A percentile compares a stretch with the other conserved stretches of the same genome.
Conservation (phyloP, 2,888 invertebrate species). For the Dolichomitus sp. region DNA sequence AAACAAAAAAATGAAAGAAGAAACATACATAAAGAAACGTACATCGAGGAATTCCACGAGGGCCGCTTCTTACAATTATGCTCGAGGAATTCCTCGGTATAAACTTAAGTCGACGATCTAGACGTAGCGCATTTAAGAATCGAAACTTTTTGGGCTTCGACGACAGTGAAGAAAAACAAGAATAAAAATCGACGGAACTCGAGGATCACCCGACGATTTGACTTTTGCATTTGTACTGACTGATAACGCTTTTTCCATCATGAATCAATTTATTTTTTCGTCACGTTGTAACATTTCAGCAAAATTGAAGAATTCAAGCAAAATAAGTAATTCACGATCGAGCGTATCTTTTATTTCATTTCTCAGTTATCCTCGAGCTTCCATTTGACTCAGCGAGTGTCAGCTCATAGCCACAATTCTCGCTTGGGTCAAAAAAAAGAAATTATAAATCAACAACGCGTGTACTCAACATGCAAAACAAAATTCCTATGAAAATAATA, state of each 20-base stretch:
- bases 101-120: slow-evolving; percentile 35
- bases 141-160: slow-evolving; percentile 15
- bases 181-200: slow-evolving; percentile 55
- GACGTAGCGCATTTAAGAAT: slow-evolving; percentile 42
- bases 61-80: slow-evolving; percentile 26
- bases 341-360: slow-evolving; percentile 53
- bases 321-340: slow-evolving; percentile 23
- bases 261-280: slow-evolving; percentile 26
- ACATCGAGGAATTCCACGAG: slow-evolving; percentile 60
- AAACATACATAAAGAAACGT: slow-evolving; percentile 65
- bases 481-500: slow-evolving; percentile 65
- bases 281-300: slow-evolving; percentile 6
- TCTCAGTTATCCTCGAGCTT: slow-evolving; percentile 60
- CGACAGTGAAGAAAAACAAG: slow-evolving; percentile 40
- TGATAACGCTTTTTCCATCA: slow-evolving; percentile 45
- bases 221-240: slow-evolving; percentile 66
- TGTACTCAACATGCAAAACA: slow-evolving; percentile 80
- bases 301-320: slow-evolving; percentile 7
- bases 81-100: slow-evolving; percentile 55
- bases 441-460: slow-evolving; percentile 75
- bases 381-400: slow-evolving; percentile 45
- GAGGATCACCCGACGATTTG: slow-evolving; percentile 57
- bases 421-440: slow-evolving; percentile 47
- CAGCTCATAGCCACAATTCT: slow-evolving; percentile 43
- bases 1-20: slow-evolving; percentile 73